Evolutionary conservation across 2,888 invertebrate species (phyloP), one percentile per base, ranked within the genome.

Genomic region (Zygothrica quintamaculata): DNA sequence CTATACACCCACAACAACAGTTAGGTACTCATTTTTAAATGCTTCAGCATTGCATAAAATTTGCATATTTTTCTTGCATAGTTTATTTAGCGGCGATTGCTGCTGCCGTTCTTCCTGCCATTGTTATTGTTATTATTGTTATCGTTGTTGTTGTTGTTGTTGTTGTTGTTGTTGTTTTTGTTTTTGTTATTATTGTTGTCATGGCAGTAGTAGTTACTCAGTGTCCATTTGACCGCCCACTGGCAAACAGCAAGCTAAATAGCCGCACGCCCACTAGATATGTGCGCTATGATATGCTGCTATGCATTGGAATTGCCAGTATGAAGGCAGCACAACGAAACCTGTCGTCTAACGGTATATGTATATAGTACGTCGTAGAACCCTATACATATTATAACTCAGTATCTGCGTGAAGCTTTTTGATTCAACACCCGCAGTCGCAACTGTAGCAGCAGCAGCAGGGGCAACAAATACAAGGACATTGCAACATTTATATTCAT

Each of bases 41-140:
- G 80, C 86, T 86, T 77, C 64, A 66, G 64, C 80, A 84, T 85
- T 84, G 80, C 86, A 80, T 80, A 80, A 86, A 79, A 80, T 80
- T 86, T 84, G 86, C 80, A 80, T 80, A 86, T 44, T 77, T 80
- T 79, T 79, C 50, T 60, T 47, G 71, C 77, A 84, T 86, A 86
- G 86, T 80, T 80, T 80, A 86, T 80, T 80, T 82, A 82, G 84
- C 80, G 68, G 48, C 59, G 50, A 47, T 62, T 34, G n/a, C 22
- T 57, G 12, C 9, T 33, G 33, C 8, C 42, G 1, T 11, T 12
- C 7, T 43, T 61, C 18, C 13, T 42, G 11, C 11, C 15, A 43
- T 33, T 29, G n/a, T 57, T 57, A 31, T 50, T 42, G 22, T 15
- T 61, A 12, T 44, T 59, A n/a, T 40, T 50, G 15, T 59, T 2